A percentile compares a stretch with the other conserved stretches of the same genome.
Conservation (phyloP, 2,888 invertebrate species). For the Macropis europaea region DNA sequence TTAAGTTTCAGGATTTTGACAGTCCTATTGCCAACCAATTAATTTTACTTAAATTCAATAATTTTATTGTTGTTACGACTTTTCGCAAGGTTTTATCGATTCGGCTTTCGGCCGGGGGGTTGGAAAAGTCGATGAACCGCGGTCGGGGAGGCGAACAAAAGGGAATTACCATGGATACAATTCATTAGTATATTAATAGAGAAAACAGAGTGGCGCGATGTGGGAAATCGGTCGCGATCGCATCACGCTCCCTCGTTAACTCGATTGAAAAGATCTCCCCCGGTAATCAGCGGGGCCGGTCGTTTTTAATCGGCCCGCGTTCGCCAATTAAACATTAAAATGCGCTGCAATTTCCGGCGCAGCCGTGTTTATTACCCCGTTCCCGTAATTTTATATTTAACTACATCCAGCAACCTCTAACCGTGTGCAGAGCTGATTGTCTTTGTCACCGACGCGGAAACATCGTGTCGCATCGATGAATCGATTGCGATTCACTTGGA, state of each 20-base stretch:
- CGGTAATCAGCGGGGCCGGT: constrained; percentile 26
- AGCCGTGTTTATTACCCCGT: constrained; percentile 47
- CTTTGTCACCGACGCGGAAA: not conserved
- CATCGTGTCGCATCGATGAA: not conserved
- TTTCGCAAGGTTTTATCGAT: too few relatives aligned
- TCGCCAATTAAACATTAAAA: constrained; percentile 62
- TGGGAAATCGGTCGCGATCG: constrained; percentile 28
- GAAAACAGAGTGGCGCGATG: constrained; percentile 23
- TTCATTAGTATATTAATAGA: constrained; percentile 46
- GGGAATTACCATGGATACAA: constrained; percentile 44
- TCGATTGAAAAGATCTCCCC: constrained; percentile 46
- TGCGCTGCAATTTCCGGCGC: constrained; percentile 39
- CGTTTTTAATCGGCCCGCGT: constrained; percentile 48
- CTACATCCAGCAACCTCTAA: constrained; percentile 7
- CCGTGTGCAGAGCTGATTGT: too few relatives aligned
- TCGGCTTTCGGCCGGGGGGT: too few relatives aligned
- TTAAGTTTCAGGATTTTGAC: too few relatives aligned
- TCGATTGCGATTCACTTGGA: too few relatives aligned
- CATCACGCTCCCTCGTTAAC: constrained; percentile 39
- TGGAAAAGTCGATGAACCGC: constrained; percentile 1
- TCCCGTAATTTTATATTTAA: constrained; percentile 42
- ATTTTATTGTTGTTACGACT: too few relatives aligned
- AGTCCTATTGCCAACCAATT: too few relatives aligned
- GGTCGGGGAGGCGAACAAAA: constrained; percentile 9
- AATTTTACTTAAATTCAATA: too few relatives aligned